These are phyloP conservation scores for Synodontis membranacea DNA, from an alignment of 2,113 vertebrate genomes.

Conservation along the genomic window DNA sequence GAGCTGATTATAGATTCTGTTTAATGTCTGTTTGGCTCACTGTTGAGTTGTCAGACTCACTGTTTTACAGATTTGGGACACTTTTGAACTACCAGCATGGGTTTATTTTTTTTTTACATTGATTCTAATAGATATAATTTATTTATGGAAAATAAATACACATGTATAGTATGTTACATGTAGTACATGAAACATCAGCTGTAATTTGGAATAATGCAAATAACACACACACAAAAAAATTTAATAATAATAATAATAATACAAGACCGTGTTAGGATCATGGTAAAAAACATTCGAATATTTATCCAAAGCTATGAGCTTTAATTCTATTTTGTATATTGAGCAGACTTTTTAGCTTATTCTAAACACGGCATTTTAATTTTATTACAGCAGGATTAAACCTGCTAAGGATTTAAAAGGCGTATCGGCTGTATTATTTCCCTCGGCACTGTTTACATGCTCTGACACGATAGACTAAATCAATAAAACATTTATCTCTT, in stretches of 20 bases:
- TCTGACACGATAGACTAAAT: not conserved
- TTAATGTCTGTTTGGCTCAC: not conserved
- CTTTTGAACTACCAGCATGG: too few species aligned
- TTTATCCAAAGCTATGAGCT: not conserved
- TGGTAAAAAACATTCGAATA: not conserved
- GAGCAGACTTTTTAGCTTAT: not conserved
- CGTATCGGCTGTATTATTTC: not conserved
- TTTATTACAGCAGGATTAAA: not conserved
- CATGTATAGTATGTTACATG: too few species aligned
- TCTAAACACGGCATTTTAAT: not conserved
- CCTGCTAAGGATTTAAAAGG: not conserved
- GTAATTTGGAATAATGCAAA: not conserved
- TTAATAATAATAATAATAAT: too few species aligned
- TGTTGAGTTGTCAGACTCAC: too few species aligned
- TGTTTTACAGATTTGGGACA: too few species aligned
- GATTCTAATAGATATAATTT: not conserved
- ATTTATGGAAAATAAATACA: not conserved
- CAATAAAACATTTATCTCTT: not conserved
- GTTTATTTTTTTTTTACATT: too few species aligned
- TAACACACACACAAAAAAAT: too few species aligned
- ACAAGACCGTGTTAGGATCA: too few species aligned
- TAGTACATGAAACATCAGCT: not conserved
- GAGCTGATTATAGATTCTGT: not conserved
- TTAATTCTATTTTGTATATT: not conserved
- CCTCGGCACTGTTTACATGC: not conserved